These are phyloP conservation scores for Bostrychus sinensis DNA, from an alignment of 2,113 vertebrate genomes.

Conservation along the genomic window DNA sequence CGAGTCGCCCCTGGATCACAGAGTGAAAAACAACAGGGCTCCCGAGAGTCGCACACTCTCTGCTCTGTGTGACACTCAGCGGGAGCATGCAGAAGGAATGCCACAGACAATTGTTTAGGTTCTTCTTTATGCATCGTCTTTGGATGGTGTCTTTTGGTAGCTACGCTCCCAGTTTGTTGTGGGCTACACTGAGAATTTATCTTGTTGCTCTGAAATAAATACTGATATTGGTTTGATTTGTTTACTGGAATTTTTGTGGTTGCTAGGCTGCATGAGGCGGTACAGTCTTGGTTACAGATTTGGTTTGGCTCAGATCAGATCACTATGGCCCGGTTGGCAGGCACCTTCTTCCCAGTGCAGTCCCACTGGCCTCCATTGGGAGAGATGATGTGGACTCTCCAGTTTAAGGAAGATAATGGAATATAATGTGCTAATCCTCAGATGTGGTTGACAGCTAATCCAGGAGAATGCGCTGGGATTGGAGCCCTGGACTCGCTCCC, in stretches of 20 bases:
- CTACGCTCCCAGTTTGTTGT: constrained; percentile 13
- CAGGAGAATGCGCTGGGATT: constrained; percentile 75
- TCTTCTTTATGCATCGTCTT: constrained; percentile 38
- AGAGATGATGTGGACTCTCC: constrained; percentile 57
- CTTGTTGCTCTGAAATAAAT: constrained; percentile 15
- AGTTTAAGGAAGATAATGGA: constrained; percentile 77
- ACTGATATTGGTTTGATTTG: constrained; percentile 46
- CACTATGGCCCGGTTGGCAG: constrained; percentile 43
- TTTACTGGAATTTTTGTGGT: constrained; percentile 50
- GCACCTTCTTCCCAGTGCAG: constrained; percentile 37
- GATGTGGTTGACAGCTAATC: constrained; percentile 79
- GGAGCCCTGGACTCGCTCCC: constrained; percentile 72
- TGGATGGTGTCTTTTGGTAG: neutral
- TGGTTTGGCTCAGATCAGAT: constrained; percentile 59
- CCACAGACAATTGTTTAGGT: constrained; percentile 30
- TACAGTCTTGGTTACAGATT: constrained; percentile 58
- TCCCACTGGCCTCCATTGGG: constrained; percentile 41
- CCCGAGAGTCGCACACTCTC: constrained; percentile 54
- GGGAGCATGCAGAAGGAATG: constrained; percentile 29
- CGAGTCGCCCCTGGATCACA: constrained; percentile 62
- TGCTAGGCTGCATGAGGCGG: constrained; percentile 49
- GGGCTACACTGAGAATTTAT: constrained; percentile 23
- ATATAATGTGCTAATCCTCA: constrained; percentile 78
- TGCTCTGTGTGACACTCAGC: constrained; percentile 33
- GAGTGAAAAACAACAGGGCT: constrained; percentile 73